Conservation (phyloP, 2,888 invertebrate species). For the Acholoe squamosa region DNA sequence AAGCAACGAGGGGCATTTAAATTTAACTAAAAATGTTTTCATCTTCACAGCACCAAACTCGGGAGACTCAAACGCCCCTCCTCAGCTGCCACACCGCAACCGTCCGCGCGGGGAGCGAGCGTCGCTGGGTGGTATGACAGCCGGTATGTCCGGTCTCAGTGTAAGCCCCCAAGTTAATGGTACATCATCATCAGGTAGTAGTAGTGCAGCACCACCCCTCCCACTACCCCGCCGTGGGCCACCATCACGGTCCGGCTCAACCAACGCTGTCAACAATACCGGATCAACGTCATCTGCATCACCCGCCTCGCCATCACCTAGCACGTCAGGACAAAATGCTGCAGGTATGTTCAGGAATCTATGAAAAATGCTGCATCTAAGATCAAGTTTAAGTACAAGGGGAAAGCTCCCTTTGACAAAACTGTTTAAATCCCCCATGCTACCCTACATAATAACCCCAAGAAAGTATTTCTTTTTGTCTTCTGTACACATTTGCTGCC, state of each 20-base stretch:
- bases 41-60: neutral
- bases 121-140: neutral
- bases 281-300: constrained; percentile 39
- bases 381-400: too few species aligned
- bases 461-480: too few species aligned
- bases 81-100: constrained; percentile 39
- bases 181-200: neutral
- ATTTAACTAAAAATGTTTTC: neutral
- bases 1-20: too few species aligned
- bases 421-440: too few species aligned
- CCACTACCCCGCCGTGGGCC: constrained; percentile 59
- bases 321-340: constrained; percentile 9
- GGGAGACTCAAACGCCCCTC: constrained; percentile 40
- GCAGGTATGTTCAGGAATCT: neutral
- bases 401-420: too few species aligned
- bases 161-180: neutral
- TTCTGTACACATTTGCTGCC: too few species aligned
- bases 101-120: constrained; percentile 17
- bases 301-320: constrained; percentile 31
- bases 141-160: constrained; percentile 39
- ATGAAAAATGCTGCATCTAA: too few species aligned
- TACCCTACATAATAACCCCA: too few species aligned
- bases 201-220: constrained; percentile 36
- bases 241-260: constrained; percentile 65
- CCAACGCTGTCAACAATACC: constrained; percentile 57